phyloP scores from a whole-genome alignment of 2,797 vertebrate species.

The Lemur catta region DNA sequence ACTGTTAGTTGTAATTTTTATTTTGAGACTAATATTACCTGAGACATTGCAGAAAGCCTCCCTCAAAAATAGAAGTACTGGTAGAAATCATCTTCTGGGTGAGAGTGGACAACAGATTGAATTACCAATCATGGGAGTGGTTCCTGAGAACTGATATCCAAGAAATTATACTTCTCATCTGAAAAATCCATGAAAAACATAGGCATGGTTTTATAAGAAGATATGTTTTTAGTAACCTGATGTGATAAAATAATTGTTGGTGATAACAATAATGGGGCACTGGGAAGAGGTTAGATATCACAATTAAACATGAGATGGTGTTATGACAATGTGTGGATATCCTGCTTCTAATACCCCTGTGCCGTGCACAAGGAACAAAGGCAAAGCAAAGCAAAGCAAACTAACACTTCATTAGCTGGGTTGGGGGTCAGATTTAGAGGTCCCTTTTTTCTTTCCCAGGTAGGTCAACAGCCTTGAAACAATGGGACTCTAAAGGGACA shows the following conservation, averaged over 20 bases:
- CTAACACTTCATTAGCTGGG: not conserved
- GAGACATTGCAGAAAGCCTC: not conserved
- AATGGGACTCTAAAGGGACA: not conserved
- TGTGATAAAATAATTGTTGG: not conserved
- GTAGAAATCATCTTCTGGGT: slow-evolving; percentile 1
- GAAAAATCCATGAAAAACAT: not conserved
- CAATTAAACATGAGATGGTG: not conserved
- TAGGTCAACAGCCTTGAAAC: not conserved
- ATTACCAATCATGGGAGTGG: not conserved
- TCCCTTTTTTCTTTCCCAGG: not conserved
- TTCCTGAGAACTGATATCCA: not conserved
- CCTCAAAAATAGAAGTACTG: not conserved
- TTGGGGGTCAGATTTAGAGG: not conserved
- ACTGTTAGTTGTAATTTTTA: not conserved
- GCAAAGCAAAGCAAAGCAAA: not conserved
- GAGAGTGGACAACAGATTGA: not conserved
- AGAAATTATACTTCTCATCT: not conserved
- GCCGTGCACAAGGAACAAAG: not conserved
- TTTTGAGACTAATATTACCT: not conserved
- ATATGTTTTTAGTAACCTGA: not conserved
- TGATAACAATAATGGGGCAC: not conserved
- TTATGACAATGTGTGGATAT: accelerated
- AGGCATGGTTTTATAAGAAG: not conserved
- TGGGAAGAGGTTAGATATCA: not conserved
- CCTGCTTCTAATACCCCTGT: not conserved